Percentiles rank a stretch among this genome's conserved stretches.
These are phyloP conservation scores for Alectura lathami DNA, from an alignment of 2,113 vertebrate genomes.

Conservation along the genomic window DNA sequence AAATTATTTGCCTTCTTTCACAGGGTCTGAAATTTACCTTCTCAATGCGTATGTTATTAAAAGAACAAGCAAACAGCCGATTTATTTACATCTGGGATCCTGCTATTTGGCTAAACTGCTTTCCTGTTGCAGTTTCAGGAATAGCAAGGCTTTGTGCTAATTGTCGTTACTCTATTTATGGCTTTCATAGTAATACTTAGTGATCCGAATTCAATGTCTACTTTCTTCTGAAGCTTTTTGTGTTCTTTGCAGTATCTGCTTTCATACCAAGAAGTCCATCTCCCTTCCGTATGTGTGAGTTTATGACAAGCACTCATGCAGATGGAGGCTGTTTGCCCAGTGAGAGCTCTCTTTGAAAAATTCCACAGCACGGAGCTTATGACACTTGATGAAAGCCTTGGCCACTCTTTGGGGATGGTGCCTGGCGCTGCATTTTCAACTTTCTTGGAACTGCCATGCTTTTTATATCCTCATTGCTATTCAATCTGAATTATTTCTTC, in stretches of 20 bases:
- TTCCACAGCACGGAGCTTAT: neutral
- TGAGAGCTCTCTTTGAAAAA: conserved; percentile 2
- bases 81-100: conserved; percentile 55
- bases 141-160: conserved; percentile 28
- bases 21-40: conserved; percentile 61
- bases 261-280: neutral
- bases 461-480: conserved; percentile 32
- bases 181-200: neutral
- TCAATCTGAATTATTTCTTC: conserved; percentile 28
- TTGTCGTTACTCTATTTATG: conserved; percentile 42
- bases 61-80: neutral
- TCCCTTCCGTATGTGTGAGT: neutral
- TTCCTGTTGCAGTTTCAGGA: conserved; percentile 53
- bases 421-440: neutral
- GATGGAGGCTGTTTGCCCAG: neutral
- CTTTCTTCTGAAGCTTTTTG: conserved; percentile 36
- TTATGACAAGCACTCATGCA: neutral
- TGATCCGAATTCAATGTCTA: conserved; percentile 8
- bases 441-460: neutral
- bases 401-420: neutral
- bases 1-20: conserved; percentile 56
- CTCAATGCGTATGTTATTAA: conserved; percentile 62
- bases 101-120: conserved; percentile 38
- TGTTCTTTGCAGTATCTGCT: neutral
- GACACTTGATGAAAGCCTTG: conserved; percentile 7